Evolutionary conservation across 2,888 invertebrate species (phyloP).

Genomic region (Heliconius hortense): DNA sequence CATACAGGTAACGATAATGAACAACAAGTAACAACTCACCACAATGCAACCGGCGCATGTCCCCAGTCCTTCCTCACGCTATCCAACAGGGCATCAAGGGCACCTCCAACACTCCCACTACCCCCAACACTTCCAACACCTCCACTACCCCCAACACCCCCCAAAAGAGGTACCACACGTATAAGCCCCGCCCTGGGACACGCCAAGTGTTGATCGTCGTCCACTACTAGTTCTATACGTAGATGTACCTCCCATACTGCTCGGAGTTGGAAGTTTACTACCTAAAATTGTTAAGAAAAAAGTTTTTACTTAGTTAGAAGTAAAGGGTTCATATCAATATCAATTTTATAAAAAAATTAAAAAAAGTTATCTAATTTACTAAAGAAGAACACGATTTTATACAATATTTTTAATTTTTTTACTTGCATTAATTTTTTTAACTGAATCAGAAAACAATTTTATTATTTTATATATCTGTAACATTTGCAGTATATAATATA

Average conservation of each 20-base stretch:
- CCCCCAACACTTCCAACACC: slow-evolving; percentile 32
- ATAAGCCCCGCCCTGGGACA: slow-evolving; percentile 58
- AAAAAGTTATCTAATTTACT: too few relatives aligned
- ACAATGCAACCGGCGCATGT: slow-evolving; percentile 63
- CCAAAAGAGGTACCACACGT: slow-evolving; percentile 51
- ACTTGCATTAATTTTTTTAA: too few relatives aligned
- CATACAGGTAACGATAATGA: too few relatives aligned
- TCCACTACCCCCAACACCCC: not conserved
- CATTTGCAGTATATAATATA: not conserved
- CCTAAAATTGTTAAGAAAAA: slow-evolving; percentile 49
- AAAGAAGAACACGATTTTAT: too few relatives aligned
- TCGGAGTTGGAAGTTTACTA: slow-evolving; percentile 67
- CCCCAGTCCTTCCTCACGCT: slow-evolving; percentile 62
- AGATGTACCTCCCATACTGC: slow-evolving; percentile 68
- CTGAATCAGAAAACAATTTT: not conserved
- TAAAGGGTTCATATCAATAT: not conserved
- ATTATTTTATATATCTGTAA: not conserved
- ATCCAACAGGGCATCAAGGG: slow-evolving; percentile 25
- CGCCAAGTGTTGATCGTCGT: slow-evolving; percentile 49
- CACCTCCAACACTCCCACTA: not conserved
- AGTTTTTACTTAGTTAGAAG: not conserved
- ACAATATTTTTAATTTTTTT: too few relatives aligned
- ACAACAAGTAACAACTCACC: slow-evolving; percentile 50
- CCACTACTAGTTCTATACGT: slow-evolving; percentile 54
- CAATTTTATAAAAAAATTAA: not conserved